phyloP scores from a whole-genome alignment of 2,113 vertebrate genomes.

The Arenaria interpres region DNA sequence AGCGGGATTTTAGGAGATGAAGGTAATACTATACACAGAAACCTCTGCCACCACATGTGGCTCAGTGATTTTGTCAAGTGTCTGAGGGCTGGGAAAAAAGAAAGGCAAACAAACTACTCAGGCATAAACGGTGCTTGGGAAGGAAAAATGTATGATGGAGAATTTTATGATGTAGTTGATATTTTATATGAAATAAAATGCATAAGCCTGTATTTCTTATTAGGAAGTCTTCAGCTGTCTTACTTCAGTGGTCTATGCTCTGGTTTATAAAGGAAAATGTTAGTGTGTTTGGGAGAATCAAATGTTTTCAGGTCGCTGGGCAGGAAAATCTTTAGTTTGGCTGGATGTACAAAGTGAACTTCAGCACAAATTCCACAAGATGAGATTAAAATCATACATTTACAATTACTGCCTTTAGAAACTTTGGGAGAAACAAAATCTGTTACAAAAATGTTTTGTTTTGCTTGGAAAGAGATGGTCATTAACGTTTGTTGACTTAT shows the following conservation, averaged over 20 bases:
- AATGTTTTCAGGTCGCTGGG: constrained; percentile 22
- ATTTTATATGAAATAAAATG: background rate
- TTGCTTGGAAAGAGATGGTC: background rate
- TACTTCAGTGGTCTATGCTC: background rate
- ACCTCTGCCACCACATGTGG: background rate
- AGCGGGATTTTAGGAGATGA: background rate
- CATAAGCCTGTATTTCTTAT: background rate
- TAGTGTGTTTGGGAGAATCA: background rate
- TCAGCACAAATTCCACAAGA: background rate
- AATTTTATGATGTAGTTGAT: background rate
- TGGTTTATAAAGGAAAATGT: background rate
- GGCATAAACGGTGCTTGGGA: background rate
- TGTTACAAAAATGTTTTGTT: constrained; percentile 16
- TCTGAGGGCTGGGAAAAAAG: background rate
- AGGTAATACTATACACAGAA: background rate
- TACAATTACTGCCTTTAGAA: background rate
- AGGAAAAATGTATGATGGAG: background rate
- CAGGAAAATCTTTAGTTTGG: constrained; percentile 47
- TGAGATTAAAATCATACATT: constrained; percentile 9
- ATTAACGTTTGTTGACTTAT: background rate
- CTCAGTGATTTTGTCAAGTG: background rate
- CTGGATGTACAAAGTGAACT: constrained; percentile 19
- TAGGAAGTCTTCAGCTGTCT: background rate
- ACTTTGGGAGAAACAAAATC: background rate
- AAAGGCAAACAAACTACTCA: background rate